A percentile compares a stretch with the other conserved stretches of the same genome.
Evolutionary conservation across 2,113 vertebrate species (phyloP).

Genomic region (Antigone vipio): DNA sequence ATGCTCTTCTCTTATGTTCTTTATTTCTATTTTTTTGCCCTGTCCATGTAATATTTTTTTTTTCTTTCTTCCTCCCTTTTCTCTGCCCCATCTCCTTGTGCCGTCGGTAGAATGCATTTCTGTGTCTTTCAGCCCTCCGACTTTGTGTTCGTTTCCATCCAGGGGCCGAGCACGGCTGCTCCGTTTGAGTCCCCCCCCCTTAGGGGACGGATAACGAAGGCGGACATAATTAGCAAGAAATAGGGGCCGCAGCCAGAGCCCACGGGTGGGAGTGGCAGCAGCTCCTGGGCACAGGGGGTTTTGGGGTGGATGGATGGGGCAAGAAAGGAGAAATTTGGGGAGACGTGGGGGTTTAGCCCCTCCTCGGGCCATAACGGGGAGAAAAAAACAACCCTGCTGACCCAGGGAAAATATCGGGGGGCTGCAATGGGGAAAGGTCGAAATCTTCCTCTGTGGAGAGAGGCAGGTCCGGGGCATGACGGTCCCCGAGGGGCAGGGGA

Average conservation of each 20-base stretch:
- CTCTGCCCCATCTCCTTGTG: slow-evolving; percentile 57
- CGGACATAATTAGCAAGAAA: not conserved
- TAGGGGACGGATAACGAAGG: not conserved
- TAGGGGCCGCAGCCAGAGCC: not conserved
- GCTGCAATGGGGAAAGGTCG: not conserved
- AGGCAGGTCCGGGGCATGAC: not conserved
- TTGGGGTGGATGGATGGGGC: not conserved
- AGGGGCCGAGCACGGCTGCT: not conserved
- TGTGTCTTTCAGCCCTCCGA: slow-evolving; percentile 83
- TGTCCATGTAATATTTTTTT: slow-evolving; percentile 7
- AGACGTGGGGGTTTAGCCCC: not conserved
- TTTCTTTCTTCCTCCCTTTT: slow-evolving; percentile 25
- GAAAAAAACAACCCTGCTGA: not conserved
- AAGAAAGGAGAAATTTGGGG: not conserved
- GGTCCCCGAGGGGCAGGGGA: accelerated
- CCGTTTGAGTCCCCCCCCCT: slow-evolving; percentile 27
- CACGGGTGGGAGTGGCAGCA: not conserved
- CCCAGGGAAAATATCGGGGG: not conserved
- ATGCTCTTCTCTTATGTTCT: slow-evolving; percentile 73
- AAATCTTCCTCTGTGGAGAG: not conserved
- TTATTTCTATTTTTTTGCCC: not conserved
- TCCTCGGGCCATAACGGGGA: accelerated
- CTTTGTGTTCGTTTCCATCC: slow-evolving; percentile 79
- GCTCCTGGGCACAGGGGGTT: not conserved
- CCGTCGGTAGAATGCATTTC: slow-evolving; percentile 88